Percentiles rank a stretch among this genome's conserved stretches.
Evolutionary conservation across 2,888 invertebrate genomes (phyloP).

Genomic region (Drosophila formosana): DNA sequence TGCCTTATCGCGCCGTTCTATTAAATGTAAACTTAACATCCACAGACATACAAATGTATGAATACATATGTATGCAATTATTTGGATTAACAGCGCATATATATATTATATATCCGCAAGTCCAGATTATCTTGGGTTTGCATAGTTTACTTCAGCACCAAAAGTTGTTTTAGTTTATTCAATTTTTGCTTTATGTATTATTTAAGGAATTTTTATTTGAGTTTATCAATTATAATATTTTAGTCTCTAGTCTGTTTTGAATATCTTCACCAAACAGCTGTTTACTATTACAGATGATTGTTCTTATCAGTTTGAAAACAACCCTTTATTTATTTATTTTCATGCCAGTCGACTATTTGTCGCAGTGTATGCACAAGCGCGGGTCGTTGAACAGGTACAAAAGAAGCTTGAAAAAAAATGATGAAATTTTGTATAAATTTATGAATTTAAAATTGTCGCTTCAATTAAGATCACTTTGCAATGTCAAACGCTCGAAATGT

Average conservation of each 20-base stretch:
- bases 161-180: too few relatives aligned
- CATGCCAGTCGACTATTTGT: not conserved
- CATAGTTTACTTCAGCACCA: not conserved
- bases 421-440: not conserved
- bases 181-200: too few relatives aligned
- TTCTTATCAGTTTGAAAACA: conserved; percentile 8
- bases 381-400: not conserved
- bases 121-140: not conserved
- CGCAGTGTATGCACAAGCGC: conserved; percentile 2
- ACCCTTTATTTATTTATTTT: not conserved
- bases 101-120: conserved; percentile 5
- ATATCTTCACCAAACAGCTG: not conserved
- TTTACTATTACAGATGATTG: conserved; percentile 1
- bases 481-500: not conserved
- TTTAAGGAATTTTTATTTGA: too few relatives aligned
- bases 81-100: conserved; percentile 17
- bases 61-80: conserved; percentile 6
- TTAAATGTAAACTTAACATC: not conserved
- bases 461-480: not conserved
- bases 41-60: not conserved
- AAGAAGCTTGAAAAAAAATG: not conserved
- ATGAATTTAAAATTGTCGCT: not conserved
- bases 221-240: not conserved
- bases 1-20: conserved; percentile 16
- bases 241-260: not conserved